phyloP scores from a whole-genome alignment of 2,888 invertebrate genomes.

The Bruchidius siliquastri region DNA sequence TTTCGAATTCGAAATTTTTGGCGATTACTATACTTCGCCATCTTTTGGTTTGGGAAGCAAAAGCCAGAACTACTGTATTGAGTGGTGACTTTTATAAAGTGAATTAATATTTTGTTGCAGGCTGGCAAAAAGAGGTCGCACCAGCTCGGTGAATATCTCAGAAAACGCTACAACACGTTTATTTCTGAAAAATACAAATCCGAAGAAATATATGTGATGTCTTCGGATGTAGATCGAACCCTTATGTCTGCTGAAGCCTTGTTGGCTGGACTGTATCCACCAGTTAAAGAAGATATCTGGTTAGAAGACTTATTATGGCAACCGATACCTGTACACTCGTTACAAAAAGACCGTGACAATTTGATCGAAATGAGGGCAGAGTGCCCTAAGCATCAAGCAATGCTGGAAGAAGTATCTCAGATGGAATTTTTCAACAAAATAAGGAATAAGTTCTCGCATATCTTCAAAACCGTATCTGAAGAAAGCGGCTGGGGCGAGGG shows the following conservation, averaged over 20 bases:
- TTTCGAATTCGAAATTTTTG: no score
- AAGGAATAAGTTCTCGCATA: background rate
- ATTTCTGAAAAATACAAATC: slow-evolving; percentile 52
- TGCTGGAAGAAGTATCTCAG: background rate
- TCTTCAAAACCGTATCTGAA: no score
- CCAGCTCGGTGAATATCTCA: slow-evolving; percentile 65
- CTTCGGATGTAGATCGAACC: slow-evolving; percentile 83
- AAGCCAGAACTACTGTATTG: no score
- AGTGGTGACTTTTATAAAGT: background rate
- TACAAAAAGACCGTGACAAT: background rate
- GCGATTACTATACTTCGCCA: no score
- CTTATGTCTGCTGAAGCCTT: slow-evolving; percentile 80
- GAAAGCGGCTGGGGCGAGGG: no score
- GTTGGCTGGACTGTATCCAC: slow-evolving; percentile 71
- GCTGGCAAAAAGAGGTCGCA: slow-evolving; percentile 68
- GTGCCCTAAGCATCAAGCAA: background rate
- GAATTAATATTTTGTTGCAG: slow-evolving; percentile 13
- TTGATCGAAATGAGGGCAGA: background rate
- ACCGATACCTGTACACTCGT: background rate
- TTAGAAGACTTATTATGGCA: background rate
- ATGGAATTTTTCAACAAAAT: background rate
- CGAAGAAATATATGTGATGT: slow-evolving; percentile 56
- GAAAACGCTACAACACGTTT: slow-evolving; percentile 62
- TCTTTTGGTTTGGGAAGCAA: no score
- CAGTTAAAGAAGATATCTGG: slow-evolving; percentile 29